Conservation (phyloP, 1,140 invertebrate genomes). For the Galleria mellonella region DNA sequence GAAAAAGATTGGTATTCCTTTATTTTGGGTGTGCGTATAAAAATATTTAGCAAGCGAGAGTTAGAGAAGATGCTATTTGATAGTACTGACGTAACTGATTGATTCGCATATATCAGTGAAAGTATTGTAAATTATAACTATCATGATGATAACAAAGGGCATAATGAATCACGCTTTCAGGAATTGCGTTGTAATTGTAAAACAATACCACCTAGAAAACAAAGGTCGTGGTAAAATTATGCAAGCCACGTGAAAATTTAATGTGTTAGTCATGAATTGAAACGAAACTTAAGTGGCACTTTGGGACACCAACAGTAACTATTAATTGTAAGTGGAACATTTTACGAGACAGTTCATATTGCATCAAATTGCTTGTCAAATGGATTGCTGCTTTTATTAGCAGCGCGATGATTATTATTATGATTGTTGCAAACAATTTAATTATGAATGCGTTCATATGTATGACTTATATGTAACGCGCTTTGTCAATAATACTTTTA, state of each 20-base stretch:
- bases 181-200: constrained; percentile 20
- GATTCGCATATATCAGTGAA: too few relatives aligned
- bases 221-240: constrained; percentile 54
- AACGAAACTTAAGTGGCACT: constrained; percentile 4
- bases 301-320: constrained; percentile 1
- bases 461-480: constrained; percentile 1
- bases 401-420: constrained; percentile 16
- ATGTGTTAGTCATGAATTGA: constrained; percentile 33
- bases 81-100: too few relatives aligned
- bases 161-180: constrained; percentile 10
- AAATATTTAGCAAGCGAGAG: too few relatives aligned
- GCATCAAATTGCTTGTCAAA: constrained; percentile 8
- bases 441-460: constrained; percentile 5
- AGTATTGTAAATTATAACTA: too few relatives aligned
- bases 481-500: constrained; percentile 10
- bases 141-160: constrained; percentile 4
- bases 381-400: constrained; percentile 6
- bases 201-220: constrained; percentile 35
- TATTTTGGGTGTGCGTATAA: too few relatives aligned
- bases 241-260: constrained; percentile 49
- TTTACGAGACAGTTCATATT: constrained; percentile 4
- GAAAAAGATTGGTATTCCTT: not conserved
- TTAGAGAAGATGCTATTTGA: too few relatives aligned
- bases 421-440: constrained; percentile 16
- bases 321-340: constrained; percentile 10